Conservation (phyloP, 53 echinoderm and acorn worm genomes). For the Astropecten irregularis region DNA sequence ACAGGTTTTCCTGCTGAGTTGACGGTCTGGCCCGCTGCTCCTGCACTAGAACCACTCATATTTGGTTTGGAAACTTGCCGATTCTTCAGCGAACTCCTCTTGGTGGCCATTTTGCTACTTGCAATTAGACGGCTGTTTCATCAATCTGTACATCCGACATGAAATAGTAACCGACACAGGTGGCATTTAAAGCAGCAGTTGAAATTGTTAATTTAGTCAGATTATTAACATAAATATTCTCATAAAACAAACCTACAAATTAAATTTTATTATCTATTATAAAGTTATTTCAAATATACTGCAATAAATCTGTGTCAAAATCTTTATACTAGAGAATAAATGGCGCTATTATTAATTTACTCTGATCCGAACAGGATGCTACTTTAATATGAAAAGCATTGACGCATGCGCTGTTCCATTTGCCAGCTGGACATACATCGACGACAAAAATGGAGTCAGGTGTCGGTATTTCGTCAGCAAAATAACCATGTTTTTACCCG, state of each 20-base stretch:
- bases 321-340: too few species aligned
- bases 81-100: constrained; percentile 17
- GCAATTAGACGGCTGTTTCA: constrained; percentile 16
- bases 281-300: too few species aligned
- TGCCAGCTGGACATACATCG: constrained; percentile 34
- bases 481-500: constrained; percentile 14
- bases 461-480: not conserved
- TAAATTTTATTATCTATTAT: too few species aligned
- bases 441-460: not conserved
- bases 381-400: too few species aligned
- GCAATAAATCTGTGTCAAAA: too few species aligned
- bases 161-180: too few species aligned
- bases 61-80: not conserved
- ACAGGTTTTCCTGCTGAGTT: constrained; percentile 83
- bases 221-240: too few species aligned
- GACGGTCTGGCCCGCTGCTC: constrained; percentile 46
- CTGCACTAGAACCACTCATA: not conserved
- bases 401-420: constrained; percentile 29
- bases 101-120: constrained; percentile 15
- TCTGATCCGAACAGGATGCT: too few species aligned
- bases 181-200: constrained; percentile 1
- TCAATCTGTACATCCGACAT: too few species aligned
- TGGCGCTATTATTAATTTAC: too few species aligned
- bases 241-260: too few species aligned
- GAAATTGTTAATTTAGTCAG: too few species aligned